Conservation (phyloP, 2,113 vertebrate genomes). For the Speoplatyrhinus poulsoni region DNA sequence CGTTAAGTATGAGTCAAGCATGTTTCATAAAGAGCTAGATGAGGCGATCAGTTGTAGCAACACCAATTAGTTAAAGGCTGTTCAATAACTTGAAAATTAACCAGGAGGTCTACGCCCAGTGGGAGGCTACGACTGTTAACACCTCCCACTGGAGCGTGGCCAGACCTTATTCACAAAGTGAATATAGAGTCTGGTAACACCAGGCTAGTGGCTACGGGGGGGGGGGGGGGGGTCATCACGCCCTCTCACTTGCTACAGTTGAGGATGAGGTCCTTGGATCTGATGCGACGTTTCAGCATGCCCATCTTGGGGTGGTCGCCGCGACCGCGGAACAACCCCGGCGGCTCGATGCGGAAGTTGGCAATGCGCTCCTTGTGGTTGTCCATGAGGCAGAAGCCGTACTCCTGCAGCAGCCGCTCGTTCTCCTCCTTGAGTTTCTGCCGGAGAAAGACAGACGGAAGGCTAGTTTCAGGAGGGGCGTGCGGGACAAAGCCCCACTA, state of each 20-base stretch:
- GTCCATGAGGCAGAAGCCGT: constrained; percentile 97
- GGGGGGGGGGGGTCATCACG: rapidly evolving
- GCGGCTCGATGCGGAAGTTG: constrained; percentile 97
- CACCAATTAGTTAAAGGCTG: no score
- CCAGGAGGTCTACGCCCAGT: no score
- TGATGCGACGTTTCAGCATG: constrained; percentile 93
- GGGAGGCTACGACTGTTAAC: no score
- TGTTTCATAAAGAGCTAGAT: no score
- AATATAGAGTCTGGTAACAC: no score
- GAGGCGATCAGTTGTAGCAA: no score
- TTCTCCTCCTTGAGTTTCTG: constrained; percentile 97
- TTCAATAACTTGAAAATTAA: no score
- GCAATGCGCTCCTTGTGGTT: constrained; percentile 96
- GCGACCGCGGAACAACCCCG: constrained; percentile 93
- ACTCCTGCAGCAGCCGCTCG: constrained; percentile 88
- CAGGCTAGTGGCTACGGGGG: no score
- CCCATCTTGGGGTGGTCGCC: constrained; percentile 99
- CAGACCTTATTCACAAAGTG: no score
- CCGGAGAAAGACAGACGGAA: neutral
- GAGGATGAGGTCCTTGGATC: constrained; percentile 92
- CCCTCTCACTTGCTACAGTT: constrained; percentile 96
- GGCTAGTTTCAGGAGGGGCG: neutral
- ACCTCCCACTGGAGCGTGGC: no score
- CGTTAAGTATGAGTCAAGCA: no score
- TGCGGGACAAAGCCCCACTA: no score